These are phyloP conservation scores for Vandiemenella viatica DNA, from an alignment of 2,888 invertebrate species.

Conservation along the genomic window DNA sequence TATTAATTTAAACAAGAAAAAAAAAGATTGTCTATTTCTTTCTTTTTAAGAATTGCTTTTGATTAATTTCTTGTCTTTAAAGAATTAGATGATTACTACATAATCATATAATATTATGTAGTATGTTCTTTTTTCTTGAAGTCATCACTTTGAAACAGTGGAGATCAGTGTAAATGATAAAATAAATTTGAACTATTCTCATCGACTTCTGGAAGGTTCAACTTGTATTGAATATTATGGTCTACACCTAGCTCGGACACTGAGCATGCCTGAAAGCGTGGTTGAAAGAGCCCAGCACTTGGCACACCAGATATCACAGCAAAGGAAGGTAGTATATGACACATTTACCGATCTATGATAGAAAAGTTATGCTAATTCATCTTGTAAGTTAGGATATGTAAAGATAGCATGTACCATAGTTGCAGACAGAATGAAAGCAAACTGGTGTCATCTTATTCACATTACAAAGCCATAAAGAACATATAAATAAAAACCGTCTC, in stretches of 20 bases:
- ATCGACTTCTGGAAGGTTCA: constrained; percentile 43
- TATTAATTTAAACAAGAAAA: not conserved
- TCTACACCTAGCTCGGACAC: constrained; percentile 43
- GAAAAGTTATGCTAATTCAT: too few species aligned
- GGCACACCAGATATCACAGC: not conserved
- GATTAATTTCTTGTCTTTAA: not conserved
- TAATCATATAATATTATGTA: not conserved
- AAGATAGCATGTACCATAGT: too few species aligned
- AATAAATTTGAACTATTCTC: constrained; percentile 39
- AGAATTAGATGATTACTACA: too few species aligned
- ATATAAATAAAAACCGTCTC: too few species aligned
- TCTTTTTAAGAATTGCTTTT: not conserved
- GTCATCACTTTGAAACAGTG: constrained; percentile 31
- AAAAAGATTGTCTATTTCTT: not conserved
- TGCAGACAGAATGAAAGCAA: too few species aligned
- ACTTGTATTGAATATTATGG: constrained; percentile 49
- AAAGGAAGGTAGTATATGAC: constrained; percentile 11
- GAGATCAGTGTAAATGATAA: constrained; percentile 26
- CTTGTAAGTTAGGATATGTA: too few species aligned
- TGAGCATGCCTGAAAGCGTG: constrained; percentile 41
- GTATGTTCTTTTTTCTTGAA: constrained; percentile 16
- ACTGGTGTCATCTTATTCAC: too few species aligned
- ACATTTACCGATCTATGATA: too few species aligned
- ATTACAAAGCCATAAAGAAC: too few species aligned
- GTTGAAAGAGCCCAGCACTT: constrained; percentile 36